These are phyloP conservation scores for Scalopus aquaticus DNA, from an alignment of 2,113 vertebrate genomes.

Conservation along the genomic window DNA sequence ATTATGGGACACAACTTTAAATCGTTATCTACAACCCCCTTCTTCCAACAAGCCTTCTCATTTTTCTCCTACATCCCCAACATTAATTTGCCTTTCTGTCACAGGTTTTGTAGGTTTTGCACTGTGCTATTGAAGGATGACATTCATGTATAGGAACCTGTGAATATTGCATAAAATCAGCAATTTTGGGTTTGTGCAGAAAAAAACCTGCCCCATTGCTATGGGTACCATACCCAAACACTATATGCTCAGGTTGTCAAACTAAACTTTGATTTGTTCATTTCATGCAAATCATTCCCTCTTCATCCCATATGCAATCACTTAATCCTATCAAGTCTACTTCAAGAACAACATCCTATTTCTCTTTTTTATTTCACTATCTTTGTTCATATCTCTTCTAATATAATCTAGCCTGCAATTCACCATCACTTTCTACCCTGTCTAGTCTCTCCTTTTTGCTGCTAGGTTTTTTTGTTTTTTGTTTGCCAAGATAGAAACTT, in stretches of 20 bases:
- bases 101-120: background rate
- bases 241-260: background rate
- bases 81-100: background rate
- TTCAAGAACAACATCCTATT: background rate
- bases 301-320: background rate
- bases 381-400: background rate
- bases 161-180: background rate
- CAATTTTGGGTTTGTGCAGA: background rate
- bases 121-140: background rate
- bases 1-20: background rate
- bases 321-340: background rate
- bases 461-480: background rate
- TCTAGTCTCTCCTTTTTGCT: background rate
- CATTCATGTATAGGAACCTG: background rate
- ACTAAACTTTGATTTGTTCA: background rate
- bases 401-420: background rate
- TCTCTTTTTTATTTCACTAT: background rate
- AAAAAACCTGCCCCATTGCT: rapidly evolving
- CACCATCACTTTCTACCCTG: background rate
- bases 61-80: background rate
- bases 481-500: background rate
- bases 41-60: background rate
- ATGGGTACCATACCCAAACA: no score
- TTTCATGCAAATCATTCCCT: background rate
- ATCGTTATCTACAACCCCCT: background rate